Evolutionary conservation across 2,888 invertebrate genomes (phyloP).

Genomic region (Adelognathus sp.): DNA sequence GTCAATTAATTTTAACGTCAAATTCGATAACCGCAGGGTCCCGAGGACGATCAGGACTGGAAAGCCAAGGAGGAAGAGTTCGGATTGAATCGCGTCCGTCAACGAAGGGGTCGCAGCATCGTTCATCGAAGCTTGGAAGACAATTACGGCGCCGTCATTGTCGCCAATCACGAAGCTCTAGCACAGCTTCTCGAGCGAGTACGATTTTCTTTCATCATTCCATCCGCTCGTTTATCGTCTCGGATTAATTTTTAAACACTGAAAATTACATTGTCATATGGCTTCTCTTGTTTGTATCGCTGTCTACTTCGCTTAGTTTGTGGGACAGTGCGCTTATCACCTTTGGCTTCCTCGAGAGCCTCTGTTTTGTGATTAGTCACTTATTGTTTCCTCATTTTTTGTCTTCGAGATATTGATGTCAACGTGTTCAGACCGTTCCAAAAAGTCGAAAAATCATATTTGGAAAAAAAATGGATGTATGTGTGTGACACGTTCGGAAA

Average conservation of each 20-base stretch:
- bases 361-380: too few species aligned
- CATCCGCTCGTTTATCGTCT: background rate
- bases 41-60: conserved; percentile 83
- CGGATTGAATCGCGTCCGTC: conserved; percentile 84
- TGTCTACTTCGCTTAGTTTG: too few species aligned
- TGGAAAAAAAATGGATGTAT: too few species aligned
- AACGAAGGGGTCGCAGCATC: conserved; percentile 91
- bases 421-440: too few species aligned
- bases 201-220: conserved; percentile 59
- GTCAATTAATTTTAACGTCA: background rate
- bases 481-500: too few species aligned
- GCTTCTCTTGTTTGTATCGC: too few species aligned
- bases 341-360: too few species aligned
- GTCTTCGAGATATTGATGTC: too few species aligned
- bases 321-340: too few species aligned
- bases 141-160: conserved; percentile 94
- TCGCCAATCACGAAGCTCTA: conserved; percentile 94
- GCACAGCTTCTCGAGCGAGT: conserved; percentile 95
- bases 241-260: background rate
- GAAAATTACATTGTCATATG: too few species aligned
- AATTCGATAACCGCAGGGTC: conserved; percentile 74
- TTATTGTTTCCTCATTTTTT: too few species aligned
- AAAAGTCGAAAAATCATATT: too few species aligned
- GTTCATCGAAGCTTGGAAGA: conserved; percentile 94
- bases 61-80: conserved; percentile 79